These are phyloP conservation scores for Podilymbus podiceps DNA, from an alignment of 2,113 vertebrate species.

Conservation along the genomic window DNA sequence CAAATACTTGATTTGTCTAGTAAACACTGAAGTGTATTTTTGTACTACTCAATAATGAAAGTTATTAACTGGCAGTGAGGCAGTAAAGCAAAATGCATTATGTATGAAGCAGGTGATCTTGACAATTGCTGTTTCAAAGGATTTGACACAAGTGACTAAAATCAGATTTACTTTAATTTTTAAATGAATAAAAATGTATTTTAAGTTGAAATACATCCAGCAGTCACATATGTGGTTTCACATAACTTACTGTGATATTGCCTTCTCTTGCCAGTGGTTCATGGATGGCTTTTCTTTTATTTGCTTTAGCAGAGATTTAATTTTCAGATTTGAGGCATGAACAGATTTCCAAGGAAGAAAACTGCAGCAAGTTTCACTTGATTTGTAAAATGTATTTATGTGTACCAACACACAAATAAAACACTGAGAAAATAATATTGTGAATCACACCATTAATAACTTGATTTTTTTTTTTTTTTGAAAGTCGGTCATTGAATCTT, in stretches of 20 bases:
- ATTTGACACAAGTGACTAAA: not conserved
- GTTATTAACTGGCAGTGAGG: not conserved
- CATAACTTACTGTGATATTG: not conserved
- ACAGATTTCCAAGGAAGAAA: not conserved
- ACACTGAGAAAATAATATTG: not conserved
- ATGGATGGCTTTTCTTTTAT: not conserved
- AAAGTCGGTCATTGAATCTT: not conserved
- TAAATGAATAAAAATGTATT: not conserved
- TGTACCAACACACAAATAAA: not conserved
- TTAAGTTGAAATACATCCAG: not conserved
- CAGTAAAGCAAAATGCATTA: not conserved
- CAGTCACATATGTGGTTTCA: not conserved
- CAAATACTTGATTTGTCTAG: not conserved
- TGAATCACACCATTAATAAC: not conserved
- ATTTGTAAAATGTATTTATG: not conserved
- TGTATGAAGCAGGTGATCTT: not conserved
- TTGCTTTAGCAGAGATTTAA: not conserved
- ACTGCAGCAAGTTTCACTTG: not conserved
- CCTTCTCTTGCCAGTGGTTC: not conserved
- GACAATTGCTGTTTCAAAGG: not conserved
- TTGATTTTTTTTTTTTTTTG: not conserved
- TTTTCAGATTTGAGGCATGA: conserved; percentile 5
- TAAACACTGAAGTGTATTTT: not conserved
- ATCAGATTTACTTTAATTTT: not conserved
- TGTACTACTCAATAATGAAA: not conserved